Conservation (phyloP, 2,797 vertebrate genomes). For the Onychomys torridus region DNA sequence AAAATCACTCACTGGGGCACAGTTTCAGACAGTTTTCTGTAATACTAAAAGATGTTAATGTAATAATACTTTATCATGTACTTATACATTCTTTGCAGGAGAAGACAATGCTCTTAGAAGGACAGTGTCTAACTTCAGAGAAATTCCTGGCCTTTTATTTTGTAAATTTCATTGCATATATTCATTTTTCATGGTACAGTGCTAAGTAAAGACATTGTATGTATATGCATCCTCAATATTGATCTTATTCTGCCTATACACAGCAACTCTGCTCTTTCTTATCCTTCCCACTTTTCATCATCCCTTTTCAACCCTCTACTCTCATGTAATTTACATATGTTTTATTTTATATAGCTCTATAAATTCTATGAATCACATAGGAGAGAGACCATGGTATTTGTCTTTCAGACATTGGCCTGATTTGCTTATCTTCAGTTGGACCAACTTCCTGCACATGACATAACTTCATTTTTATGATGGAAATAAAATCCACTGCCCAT, state of each 20-base stretch:
- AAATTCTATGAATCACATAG: neutral
- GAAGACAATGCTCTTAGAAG: neutral
- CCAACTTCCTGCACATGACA: neutral
- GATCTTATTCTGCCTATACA: neutral
- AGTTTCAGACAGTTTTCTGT: conserved; percentile 4
- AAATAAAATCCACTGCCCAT: neutral
- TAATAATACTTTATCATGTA: neutral
- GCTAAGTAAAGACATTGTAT: neutral
- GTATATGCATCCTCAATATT: neutral
- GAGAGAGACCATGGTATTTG: neutral
- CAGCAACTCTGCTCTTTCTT: neutral
- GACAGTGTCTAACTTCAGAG: neutral
- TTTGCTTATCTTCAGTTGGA: neutral
- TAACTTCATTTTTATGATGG: neutral
- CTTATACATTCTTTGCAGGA: neutral
- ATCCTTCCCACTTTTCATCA: neutral
- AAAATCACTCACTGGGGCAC: neutral
- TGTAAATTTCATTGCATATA: neutral
- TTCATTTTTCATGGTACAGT: neutral
- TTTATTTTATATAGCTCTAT: neutral
- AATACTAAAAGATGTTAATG: neutral
- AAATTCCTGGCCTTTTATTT: neutral
- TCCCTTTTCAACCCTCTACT: neutral
- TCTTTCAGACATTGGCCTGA: neutral
- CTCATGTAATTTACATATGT: neutral